Conservation (phyloP, 2,888 invertebrate genomes). For the Diloba caeruleocephala region DNA sequence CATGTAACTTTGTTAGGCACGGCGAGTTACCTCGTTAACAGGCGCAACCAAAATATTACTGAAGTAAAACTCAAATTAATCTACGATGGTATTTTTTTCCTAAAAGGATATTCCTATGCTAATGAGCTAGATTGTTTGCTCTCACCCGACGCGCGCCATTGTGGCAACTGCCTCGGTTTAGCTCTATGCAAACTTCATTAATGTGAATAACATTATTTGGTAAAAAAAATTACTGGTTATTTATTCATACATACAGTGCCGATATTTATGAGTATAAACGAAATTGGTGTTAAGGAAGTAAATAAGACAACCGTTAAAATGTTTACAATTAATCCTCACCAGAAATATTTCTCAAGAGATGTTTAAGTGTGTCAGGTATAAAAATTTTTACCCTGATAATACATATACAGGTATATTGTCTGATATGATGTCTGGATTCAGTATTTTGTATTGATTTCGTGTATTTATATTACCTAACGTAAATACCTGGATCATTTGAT, state of each 20-base stretch:
- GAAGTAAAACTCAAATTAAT: conserved; percentile 78
- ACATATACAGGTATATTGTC: too few species aligned
- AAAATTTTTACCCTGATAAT: too few species aligned
- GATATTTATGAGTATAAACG: not conserved
- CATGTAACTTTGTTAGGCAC: conserved; percentile 81
- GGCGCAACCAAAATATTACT: conserved; percentile 74
- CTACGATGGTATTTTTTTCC: conserved; percentile 69
- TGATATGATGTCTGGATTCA: too few species aligned
- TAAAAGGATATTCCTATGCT: conserved; percentile 72
- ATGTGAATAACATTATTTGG: conserved; percentile 52
- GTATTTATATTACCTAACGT: too few species aligned
- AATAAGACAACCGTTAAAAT: too few species aligned
- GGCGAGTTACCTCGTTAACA: conserved; percentile 83
- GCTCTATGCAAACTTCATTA: conserved; percentile 67
- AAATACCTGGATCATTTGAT: too few species aligned
- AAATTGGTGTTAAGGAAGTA: too few species aligned
- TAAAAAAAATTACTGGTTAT: conserved; percentile 7
- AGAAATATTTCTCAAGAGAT: too few species aligned
- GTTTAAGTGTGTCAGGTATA: too few species aligned
- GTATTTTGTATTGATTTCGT: too few species aligned
- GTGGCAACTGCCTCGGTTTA: conserved; percentile 69
- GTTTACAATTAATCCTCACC: too few species aligned
- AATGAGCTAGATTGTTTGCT: conserved; percentile 81
- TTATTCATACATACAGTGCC: not conserved
- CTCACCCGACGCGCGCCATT: conserved; percentile 63